phyloP scores from a whole-genome alignment of 1,140 invertebrate genomes.

The Zaprionus taronus region DNA sequence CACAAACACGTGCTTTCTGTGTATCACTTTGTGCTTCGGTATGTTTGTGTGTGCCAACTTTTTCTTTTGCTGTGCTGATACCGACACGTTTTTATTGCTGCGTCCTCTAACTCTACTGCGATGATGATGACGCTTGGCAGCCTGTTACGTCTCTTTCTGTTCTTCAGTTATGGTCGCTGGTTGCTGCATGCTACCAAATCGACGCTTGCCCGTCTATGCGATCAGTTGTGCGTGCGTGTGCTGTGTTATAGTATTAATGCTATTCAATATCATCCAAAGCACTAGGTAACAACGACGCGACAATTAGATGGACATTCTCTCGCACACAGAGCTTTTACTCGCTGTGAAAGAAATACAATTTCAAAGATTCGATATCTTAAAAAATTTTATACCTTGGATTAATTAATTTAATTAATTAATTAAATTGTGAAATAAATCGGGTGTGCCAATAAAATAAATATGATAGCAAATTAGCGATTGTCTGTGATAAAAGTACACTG shows the following conservation, averaged over 20 bases:
- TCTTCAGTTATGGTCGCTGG: conserved; percentile 24
- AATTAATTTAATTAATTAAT: too few relatives aligned
- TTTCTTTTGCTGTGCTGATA: neutral
- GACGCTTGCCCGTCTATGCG: conserved; percentile 27
- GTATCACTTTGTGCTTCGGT: neutral
- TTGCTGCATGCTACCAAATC: conserved; percentile 13
- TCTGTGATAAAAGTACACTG: neutral
- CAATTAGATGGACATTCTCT: conserved; percentile 19
- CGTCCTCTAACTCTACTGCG: neutral
- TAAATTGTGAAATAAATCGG: neutral
- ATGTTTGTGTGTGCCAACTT: conserved; percentile 6
- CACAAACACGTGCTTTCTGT: conserved; percentile 13
- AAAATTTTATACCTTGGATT: too few relatives aligned
- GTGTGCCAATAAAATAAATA: neutral
- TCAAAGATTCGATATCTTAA: neutral
- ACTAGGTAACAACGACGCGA: conserved; percentile 35
- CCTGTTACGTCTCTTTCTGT: conserved; percentile 16
- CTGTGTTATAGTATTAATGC: conserved; percentile 31
- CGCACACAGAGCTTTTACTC: conserved; percentile 6
- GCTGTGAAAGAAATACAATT: conserved; percentile 24
- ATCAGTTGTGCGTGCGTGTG: conserved; percentile 30
- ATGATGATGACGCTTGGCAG: conserved; percentile 2
- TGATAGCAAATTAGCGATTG: neutral
- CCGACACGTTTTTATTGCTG: neutral
- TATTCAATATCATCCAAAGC: conserved; percentile 60